These are phyloP conservation scores for Cataglyphis livida DNA, from an alignment of 2,888 invertebrate species.

Conservation along the genomic window DNA sequence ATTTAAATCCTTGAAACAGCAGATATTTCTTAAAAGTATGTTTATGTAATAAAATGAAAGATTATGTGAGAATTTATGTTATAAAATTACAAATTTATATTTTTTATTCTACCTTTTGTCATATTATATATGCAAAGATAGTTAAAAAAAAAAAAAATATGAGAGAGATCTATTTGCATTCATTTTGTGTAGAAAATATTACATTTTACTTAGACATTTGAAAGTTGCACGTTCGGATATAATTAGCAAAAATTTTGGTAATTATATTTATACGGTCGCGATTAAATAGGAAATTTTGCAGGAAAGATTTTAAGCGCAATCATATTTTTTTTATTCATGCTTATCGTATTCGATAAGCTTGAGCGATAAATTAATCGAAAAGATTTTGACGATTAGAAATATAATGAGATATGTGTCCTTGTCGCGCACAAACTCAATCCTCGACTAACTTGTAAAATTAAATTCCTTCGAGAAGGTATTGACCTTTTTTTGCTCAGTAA, in stretches of 20 bases:
- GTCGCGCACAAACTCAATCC: conserved; percentile 38
- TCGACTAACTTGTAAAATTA: conserved; percentile 46
- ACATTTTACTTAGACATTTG: too few relatives aligned
- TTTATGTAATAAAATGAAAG: too few relatives aligned
- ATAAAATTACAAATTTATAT: too few relatives aligned
- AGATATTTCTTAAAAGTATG: too few relatives aligned
- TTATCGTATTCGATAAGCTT: background rate
- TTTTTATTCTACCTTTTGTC: too few relatives aligned
- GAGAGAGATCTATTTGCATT: too few relatives aligned
- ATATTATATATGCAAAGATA: too few relatives aligned
- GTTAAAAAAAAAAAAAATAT: too few relatives aligned
- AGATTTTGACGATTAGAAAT: conserved; percentile 35
- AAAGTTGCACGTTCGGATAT: too few relatives aligned
- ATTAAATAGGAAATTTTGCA: conserved; percentile 2
- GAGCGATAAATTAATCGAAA: background rate
- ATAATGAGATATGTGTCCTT: conserved; percentile 57
- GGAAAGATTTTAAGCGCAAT: background rate
- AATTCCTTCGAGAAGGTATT: conserved; percentile 60
- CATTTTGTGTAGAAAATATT: too few relatives aligned
- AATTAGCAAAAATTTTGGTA: background rate
- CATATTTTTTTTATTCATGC: conserved; percentile 32
- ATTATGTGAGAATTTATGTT: too few relatives aligned
- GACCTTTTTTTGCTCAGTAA: conserved; percentile 32
- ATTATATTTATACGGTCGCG: background rate
- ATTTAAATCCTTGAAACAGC: too few relatives aligned